Base-by-base conservation (phyloP, 2,797 vertebrate genomes). In the Danio tinwini region DNA sequence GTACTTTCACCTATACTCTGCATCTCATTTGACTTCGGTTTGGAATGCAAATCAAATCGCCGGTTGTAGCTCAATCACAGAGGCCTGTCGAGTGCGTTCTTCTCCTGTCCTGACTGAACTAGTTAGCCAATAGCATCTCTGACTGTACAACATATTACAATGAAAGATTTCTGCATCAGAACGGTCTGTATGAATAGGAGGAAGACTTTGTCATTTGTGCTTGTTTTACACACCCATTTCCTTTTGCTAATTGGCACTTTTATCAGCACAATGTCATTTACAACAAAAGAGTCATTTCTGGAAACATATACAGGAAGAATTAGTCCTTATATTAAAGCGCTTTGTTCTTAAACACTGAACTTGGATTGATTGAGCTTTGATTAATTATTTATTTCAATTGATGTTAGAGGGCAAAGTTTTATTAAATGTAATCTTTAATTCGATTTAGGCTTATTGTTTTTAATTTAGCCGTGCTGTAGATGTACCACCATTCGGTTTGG, bases 1-100 rank as follows among this genome's bases (percentile, higher is more conserved):
- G 63, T 42, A n/a, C 42, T 7, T 52, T 37, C 44, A 68, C 14
- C 63, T 39, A 49, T 11, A 19, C 47, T 55, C 56, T 50, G 74
- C 76, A 76, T 65, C 88, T 90, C 83, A 84, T 94, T 94, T 93
- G 92, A 90, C 89, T 93, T 72, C 87, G 69, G 71, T 93, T 93
- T 93, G 90, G 77, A 86, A 92, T 92, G 91, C 91, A 94, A 93
- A 93, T 91, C 55, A 42, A 55, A n/a, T 45, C 53, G 4, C 19
- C 40, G 67, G 53, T 58, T 59, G 45, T 16, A 37, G 67, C 16
- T 68, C 44, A 59, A 61, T 69, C 55, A 69, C 65, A 42, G 55
- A 61, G 29, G 56, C 55, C 56, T 9, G 5, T 61, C 49, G 8
- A 13, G 29, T 29, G 29, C 39, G 29, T 56, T 40, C 39, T 42